Evolutionary conservation across 2,888 invertebrate genomes (phyloP).

Genomic region (Amaurobius ferox): DNA sequence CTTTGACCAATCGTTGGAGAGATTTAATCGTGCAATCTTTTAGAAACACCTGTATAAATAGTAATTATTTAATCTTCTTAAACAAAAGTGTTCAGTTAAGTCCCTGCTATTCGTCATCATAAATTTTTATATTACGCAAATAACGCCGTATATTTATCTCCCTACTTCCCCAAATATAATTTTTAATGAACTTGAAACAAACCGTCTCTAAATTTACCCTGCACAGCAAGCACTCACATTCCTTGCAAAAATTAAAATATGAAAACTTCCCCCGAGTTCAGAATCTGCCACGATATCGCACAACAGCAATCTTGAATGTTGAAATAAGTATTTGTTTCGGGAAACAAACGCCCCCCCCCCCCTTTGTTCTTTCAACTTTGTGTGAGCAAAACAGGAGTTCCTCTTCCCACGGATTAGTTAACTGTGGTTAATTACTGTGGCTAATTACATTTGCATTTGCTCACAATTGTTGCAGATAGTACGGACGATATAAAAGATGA

Average conservation of each 20-base stretch:
- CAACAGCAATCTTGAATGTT: neutral
- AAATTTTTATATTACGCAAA: too few species aligned
- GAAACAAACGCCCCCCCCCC: neutral
- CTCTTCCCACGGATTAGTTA: constrained; percentile 9
- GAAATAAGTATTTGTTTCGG: constrained; percentile 7
- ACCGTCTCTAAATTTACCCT: too few species aligned
- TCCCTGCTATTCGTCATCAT: too few species aligned
- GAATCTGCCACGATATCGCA: neutral
- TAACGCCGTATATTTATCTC: too few species aligned
- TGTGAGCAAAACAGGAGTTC: neutral
- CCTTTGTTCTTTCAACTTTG: neutral
- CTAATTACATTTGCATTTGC: constrained; percentile 11
- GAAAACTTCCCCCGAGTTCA: neutral
- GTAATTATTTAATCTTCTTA: too few species aligned
- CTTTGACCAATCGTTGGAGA: too few species aligned
- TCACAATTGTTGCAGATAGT: constrained; percentile 4
- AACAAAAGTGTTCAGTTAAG: too few species aligned
- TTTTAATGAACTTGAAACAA: too few species aligned
- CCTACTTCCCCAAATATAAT: too few species aligned
- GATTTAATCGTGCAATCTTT: too few species aligned
- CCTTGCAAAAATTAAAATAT: neutral
- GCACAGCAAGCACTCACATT: too few species aligned
- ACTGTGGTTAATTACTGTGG: neutral
- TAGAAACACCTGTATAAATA: too few species aligned
- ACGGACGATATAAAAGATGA: neutral